Evolutionary conservation across 2,797 vertebrate genomes (phyloP), one percentile per base, ranked within the genome.

Genomic region (Todus mexicanus): DNA sequence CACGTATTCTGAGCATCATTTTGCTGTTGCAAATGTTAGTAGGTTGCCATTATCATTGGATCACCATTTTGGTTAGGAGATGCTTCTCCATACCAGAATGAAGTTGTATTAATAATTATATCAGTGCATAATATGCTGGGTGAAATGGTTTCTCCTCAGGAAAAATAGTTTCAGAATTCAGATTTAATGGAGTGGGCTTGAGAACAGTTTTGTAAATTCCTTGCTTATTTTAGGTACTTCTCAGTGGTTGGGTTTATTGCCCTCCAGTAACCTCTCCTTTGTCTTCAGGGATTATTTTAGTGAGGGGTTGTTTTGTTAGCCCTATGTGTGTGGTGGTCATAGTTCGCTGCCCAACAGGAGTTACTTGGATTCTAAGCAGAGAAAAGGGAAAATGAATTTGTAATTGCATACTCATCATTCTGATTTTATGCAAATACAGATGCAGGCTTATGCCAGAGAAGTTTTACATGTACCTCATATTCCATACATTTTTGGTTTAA

Each of bases 131-230:
- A 50, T 80, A 17, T n/a, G 33, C 38, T 60, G 31, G 27, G 29
- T 77, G 61, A 89, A 63, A 45, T 74, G 65, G n/a, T 74, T 83
- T 40, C 50, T 87, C 26, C 21, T 69, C 29, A 43, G 31, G 29
- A 66, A 81, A 94, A 83, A 35, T 56, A 1, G 23, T 61, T 73
- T 79, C 42, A 68, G 37, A 69, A 71, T 84, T 87, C n/a, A 37
- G 48, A 65, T 87, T 60, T 37, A 81, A 50, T 63, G 31, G 48
- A 77, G 42, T 0, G 0, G 27, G 40, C 50, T 92, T 89, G 64
- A 85, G 64, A 94, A 84, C 31, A 54, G 7, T 54, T 93, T 87
- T 94, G n/a, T 82, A 80, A 94, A 75, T 84, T 16, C 45, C 38
- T 77, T 69, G 33, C 35, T 90, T 89, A 19, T 72, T 90, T 87